phyloP scores from a whole-genome alignment of 2,888 invertebrate species.

The Cantharis lateralis region DNA sequence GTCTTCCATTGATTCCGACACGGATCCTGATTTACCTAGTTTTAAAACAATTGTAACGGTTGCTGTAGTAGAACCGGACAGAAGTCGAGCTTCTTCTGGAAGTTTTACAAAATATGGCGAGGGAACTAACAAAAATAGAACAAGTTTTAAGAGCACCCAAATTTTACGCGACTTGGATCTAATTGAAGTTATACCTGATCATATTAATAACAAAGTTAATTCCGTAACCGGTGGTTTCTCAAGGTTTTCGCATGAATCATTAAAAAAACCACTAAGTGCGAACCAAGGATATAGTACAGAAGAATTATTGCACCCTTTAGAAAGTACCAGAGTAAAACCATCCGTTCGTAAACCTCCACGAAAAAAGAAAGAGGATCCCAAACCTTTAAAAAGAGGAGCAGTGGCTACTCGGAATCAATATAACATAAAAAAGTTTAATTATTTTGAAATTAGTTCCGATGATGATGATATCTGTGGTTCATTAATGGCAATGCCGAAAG shows the following conservation, averaged over 20 bases:
- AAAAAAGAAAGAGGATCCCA: not conserved
- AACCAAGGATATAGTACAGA: not conserved
- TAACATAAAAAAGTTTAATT: not conserved
- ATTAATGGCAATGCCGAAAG: too few species aligned
- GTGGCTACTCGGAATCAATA: not conserved
- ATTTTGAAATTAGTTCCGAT: not conserved
- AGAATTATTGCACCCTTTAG: not conserved
- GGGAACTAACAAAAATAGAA: not conserved
- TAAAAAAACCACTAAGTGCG: not conserved
- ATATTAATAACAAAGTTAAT: not conserved
- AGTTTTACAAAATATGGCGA: not conserved
- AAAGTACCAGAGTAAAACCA: not conserved
- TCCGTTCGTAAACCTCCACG: not conserved
- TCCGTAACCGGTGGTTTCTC: not conserved
- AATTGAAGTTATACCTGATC: not conserved
- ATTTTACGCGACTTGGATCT: not conserved
- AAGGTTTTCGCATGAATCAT: not conserved
- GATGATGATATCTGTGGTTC: too few species aligned
- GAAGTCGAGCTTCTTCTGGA: not conserved
- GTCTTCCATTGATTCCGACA: not conserved
- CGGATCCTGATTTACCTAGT: not conserved
- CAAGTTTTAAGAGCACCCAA: not conserved
- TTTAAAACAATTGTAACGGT: not conserved
- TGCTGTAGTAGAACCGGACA: not conserved
- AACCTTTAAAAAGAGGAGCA: not conserved